phyloP scores from a whole-genome alignment of 1,140 invertebrate species.

The Sinonovacula constricta region DNA sequence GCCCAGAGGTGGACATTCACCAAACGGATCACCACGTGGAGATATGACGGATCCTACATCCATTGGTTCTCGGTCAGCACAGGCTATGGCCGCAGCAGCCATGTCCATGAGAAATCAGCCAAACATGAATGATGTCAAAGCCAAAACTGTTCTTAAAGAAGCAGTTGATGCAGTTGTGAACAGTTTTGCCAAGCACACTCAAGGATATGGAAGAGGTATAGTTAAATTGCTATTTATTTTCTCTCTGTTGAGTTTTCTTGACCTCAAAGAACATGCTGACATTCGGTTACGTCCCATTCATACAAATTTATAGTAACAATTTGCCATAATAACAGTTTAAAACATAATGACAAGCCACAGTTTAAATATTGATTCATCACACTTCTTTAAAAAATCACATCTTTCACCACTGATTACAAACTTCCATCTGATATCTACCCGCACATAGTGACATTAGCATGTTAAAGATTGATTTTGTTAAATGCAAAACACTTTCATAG shows the following conservation, averaged over 20 bases:
- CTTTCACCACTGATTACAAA: too few species aligned
- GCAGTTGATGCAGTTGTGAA: constrained; percentile 88
- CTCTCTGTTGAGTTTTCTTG: not conserved
- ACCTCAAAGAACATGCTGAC: not conserved
- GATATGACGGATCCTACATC: constrained; percentile 43
- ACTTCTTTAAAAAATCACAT: too few species aligned
- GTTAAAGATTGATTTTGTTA: too few species aligned
- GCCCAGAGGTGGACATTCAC: constrained; percentile 25
- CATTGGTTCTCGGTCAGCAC: constrained; percentile 56
- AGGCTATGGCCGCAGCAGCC: constrained; percentile 59
- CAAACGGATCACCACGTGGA: not conserved
- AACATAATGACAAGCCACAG: too few species aligned
- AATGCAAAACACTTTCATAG: too few species aligned
- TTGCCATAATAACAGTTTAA: too few species aligned
- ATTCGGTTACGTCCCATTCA: too few species aligned
- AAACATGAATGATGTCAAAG: constrained; percentile 71
- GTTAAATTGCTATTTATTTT: not conserved
- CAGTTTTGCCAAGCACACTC: constrained; percentile 88
- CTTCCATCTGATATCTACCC: too few species aligned
- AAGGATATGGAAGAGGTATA: constrained; percentile 87
- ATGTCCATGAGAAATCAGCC: constrained; percentile 49
- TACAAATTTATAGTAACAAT: too few species aligned
- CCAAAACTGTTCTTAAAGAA: constrained; percentile 86
- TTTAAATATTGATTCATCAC: too few species aligned
- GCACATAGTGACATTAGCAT: too few species aligned